Evolutionary conservation across 2,797 vertebrate genomes (phyloP), one percentile per base, ranked within the genome.

Genomic region (Brachyrhaphis roseni): DNA sequence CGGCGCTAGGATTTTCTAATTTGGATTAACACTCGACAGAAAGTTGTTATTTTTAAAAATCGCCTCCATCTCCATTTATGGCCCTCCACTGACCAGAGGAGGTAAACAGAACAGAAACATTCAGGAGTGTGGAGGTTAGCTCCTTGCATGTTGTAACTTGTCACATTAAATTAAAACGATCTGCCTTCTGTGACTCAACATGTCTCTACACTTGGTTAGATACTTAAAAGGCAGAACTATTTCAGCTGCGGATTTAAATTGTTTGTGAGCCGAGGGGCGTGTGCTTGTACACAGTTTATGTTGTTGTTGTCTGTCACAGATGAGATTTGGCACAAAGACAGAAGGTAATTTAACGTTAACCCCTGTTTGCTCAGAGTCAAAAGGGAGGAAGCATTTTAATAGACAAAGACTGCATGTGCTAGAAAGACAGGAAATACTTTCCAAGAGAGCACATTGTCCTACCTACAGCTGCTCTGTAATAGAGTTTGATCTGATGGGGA

Each of bases 391-490:
- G 72, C 23, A 64, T 86, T 81, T 84, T 78, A 88, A 87, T 78
- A 84, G n/a, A 87, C 39, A 70, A 55, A 45, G 51, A 53, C 51
- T 53, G 75, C 51, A 66, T 72, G 75, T 90, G 64, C 73, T 59
- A 39, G 51, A 87, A 86, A 49, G 70, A 81, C 77, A 88, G 82
- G 80, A 89, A 92, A 86, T 51, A 43, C 36, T 84, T 57, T 83
- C 57, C 53, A 83, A 53, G 28, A 47, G 28, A 80, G 64, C 16
- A 43, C 49, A 72, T 45, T 47, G 78, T 93, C 95, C 92, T 94
- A 99, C 98, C 97, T 31, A 93, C 43, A n/a, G 97, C 97, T 10
- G 97, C 97, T 0, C 90, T 95, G 89, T 98, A 99, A 94, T 99
- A 99, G 66, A 96, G 94, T 66, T 84, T 46, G 4, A 99, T 87